Base-by-base conservation (phyloP, 2,888 invertebrate genomes). In the Ormyrus nitidulus region DNA sequence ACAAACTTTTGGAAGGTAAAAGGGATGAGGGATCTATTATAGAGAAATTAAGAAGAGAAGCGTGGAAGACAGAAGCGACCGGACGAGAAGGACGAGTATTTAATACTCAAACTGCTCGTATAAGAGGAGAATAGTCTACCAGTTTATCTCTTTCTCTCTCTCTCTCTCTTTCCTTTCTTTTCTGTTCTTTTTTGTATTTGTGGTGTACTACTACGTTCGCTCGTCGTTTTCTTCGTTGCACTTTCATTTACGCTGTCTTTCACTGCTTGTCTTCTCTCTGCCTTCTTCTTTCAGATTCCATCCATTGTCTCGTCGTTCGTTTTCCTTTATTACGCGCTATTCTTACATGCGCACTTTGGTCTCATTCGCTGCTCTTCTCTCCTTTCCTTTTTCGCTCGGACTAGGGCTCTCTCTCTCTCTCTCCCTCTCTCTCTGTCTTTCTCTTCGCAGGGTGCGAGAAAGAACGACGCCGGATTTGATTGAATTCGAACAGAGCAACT, bases 291-390 rank as follows among this genome's bases (percentile, higher is more conserved):
- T 53, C 34, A 10, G 44, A 56, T 46, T 54, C 70, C 73, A 56
- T 62, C 65, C 68, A 77, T 72, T 77, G 77, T 77, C 73, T 81
- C 62, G 54, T 46, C 58, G 49, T 68, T 70, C 73, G 49, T 74
- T 81, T 80, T 73, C 56, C 72, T 73, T 80, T 78, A 77, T 77
- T 72, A 72, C 68, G 56, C 19, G 48, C 76, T 72, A 76, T 71
- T 76, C 72, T 80, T 79, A 19, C 13, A 11, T 74, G 13, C 13
- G 51, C 56, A 10, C 65, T 19, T 19, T 58, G 53, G 5, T 53
- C 46, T 56, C 53, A 19, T 19, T 68, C 54, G 56, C 61, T 51
- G 19, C 19, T 19, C 19, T 19, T 19, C 46, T 49, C 48, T 46
- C 53, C 6, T 7, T 61, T 46, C 44, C 19, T 56, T 19, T 19